Evolutionary conservation across 2,797 vertebrate genomes (phyloP).

Genomic region (Selene dorsalis): DNA sequence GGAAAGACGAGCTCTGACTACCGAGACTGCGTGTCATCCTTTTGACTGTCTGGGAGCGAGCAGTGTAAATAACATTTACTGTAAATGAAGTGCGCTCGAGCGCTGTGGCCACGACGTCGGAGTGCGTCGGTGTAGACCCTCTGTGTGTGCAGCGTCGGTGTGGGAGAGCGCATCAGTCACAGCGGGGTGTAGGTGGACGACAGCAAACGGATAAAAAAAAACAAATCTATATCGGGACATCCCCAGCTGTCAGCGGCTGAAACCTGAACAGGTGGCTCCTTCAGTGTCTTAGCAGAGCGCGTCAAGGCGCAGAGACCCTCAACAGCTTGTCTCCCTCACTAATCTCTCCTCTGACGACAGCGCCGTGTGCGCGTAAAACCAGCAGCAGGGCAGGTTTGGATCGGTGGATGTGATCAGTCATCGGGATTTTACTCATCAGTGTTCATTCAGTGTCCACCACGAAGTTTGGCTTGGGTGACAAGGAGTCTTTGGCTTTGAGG

Average conservation of each 20-base stretch:
- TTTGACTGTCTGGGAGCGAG: not conserved
- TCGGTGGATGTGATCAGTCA: conserved; percentile 56
- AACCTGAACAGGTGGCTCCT: conserved; percentile 83
- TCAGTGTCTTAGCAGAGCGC: conserved; percentile 52
- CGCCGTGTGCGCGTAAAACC: conserved; percentile 64
- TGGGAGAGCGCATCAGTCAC: conserved; percentile 56
- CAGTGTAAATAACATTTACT: conserved; percentile 15
- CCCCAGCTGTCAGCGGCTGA: conserved; percentile 77
- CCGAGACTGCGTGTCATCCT: not conserved
- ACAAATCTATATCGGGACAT: conserved; percentile 77
- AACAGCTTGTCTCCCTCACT: conserved; percentile 75
- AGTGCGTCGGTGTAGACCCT: conserved; percentile 51
- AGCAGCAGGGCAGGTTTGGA: conserved; percentile 41
- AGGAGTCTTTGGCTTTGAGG: not conserved
- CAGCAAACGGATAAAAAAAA: conserved; percentile 68
- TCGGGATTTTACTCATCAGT: conserved; percentile 51
- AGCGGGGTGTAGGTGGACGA: conserved; percentile 59
- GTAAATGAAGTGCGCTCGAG: conserved; percentile 15
- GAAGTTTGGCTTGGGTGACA: conserved; percentile 21
- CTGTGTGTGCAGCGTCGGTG: conserved; percentile 38
- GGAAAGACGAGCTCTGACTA: not conserved
- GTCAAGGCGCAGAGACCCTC: conserved; percentile 73
- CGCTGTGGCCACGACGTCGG: conserved; percentile 11
- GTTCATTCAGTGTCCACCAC: conserved; percentile 19
- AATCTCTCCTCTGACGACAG: conserved; percentile 83